Evolutionary conservation across 2,113 vertebrate genomes (phyloP), one percentile per base, ranked within the genome.

Genomic region (Myotis yumanensis): DNA sequence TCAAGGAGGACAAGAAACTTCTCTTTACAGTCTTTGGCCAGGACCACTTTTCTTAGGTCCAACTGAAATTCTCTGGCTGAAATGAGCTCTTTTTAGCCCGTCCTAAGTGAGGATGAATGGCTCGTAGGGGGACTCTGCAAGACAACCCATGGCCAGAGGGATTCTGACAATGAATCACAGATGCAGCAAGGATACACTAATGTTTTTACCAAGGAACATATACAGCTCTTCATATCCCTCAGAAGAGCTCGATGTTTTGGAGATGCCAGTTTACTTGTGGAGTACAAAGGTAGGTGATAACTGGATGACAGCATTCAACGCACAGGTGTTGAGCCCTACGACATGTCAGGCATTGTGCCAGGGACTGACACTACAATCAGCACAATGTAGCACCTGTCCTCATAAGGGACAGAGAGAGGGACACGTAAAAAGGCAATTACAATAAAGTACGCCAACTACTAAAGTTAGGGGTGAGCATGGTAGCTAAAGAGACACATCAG

Each of bases 1-100:
- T 0, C 12, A 23, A 15, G 12, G 35, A 30, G 2, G 18, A 10
- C 11, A 7, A 14, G 1, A 1, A 32, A 22, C 32, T 32, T 52
- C 32, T 12, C 22, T 59, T 84, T 15, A 68, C 3, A 16, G 0
- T 64, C 10, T 30, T 48, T 17, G 28, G 15, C 22, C 18, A 51
- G 18, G n/a, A 23, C 28, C 32, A n/a, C 16, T 77, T 82, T 40
- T 43, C 52, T 80, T 48, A 3, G 57, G 30, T 43, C 22, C 35
- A 15, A 4, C 4, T 69, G 51, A 90, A 91, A 51, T 76, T 52
- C 32, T 43, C 30, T 4, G 5, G 16, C 9, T 64, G 9, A 69
- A 71, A 68, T 28, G 54, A 57, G 10, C 23, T 40, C 51, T 84
- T 77, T 20, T 80, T 54, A 76, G 30, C 10, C n/a, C 57, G 1